These are phyloP conservation scores for Falco novaeseelandiae DNA, from an alignment of 2,797 vertebrate species.

Conservation along the genomic window DNA sequence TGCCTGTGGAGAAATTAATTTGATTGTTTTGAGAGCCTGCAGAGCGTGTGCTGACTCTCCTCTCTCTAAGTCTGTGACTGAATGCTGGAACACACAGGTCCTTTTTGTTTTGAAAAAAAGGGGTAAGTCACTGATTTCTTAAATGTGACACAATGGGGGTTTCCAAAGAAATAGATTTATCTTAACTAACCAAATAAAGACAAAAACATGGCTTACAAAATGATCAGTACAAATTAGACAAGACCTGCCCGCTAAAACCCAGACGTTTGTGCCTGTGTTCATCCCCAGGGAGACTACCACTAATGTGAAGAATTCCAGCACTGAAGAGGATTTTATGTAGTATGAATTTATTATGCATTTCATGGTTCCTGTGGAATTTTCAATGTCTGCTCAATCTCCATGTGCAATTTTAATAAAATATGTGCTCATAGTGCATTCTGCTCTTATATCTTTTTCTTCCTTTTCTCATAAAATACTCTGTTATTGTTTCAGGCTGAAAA, in stretches of 20 bases:
- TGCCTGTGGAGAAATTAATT: not conserved
- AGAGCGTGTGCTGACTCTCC: not conserved
- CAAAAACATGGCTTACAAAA: not conserved
- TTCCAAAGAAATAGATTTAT: not conserved
- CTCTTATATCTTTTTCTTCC: not conserved
- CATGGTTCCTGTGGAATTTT: slow-evolving; percentile 21
- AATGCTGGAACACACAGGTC: not conserved
- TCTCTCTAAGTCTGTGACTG: not conserved
- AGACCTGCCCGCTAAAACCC: not conserved
- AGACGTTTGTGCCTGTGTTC: not conserved
- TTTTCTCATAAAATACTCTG: not conserved
- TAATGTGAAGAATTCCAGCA: not conserved
- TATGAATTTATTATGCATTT: not conserved
- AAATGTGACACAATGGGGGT: not conserved
- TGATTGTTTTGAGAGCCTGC: not conserved
- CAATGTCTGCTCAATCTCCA: not conserved
- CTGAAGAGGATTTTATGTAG: not conserved
- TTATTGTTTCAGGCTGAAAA: not conserved
- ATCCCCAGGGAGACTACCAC: not conserved
- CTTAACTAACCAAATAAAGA: not conserved
- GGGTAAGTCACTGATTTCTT: not conserved
- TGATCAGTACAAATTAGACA: not conserved
- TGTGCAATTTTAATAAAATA: not conserved
- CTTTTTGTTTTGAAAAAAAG: slow-evolving; percentile 5
- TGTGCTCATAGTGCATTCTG: not conserved